Base-by-base conservation (phyloP, 2,113 vertebrate species). In the Podilymbus podiceps region DNA sequence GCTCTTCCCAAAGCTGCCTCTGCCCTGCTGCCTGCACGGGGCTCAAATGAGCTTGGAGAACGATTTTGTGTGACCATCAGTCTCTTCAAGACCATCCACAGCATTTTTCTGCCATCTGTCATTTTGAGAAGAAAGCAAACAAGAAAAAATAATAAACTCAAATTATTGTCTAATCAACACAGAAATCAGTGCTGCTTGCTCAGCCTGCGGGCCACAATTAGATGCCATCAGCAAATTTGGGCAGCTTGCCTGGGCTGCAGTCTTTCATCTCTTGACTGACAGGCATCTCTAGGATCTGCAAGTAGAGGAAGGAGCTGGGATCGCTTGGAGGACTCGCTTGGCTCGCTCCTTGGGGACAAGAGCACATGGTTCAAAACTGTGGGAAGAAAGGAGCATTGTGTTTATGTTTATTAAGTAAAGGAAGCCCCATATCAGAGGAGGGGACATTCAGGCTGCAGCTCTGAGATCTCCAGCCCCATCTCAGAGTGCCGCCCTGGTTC, bases 171-270 rank as follows among this genome's bases (percentile, higher is more conserved):
- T 94, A 95, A 97, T 97, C 93, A 96, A 94, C 80, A 86, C 74
- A 82, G 69, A 95, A 96, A 96, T 97, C 91, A 93, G 89, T 16
- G 81, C 89, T 96, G 85, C 89, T 96, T 96, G 93, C 94, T 96
- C 93, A 97, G 96, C 95, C 96, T 91, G 93, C 69, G 0, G 95
- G 91, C 91, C 94, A 95, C 95, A 93, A 95, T 96, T 96, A 97
- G 95, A 97, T 95, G 91, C 91, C 94, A 96, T 97, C 96, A 97
- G 93, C 95, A 93, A 85, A 96, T 96, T 87, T 94, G 93, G 94
- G 94, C 96, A 97, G 89, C 91, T 94, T 96, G 93, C 95, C 95
- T 96, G 93, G 87, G 81, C 89, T 97, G 95, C 87, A 85, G 93
- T 89, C 87, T 96, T 97, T 97, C 85, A 91, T 96, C 77, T 93